Evolutionary conservation across 1,140 invertebrate species (phyloP), one percentile per base, ranked within the genome.

Genomic region (Drosophila lacteicornis): DNA sequence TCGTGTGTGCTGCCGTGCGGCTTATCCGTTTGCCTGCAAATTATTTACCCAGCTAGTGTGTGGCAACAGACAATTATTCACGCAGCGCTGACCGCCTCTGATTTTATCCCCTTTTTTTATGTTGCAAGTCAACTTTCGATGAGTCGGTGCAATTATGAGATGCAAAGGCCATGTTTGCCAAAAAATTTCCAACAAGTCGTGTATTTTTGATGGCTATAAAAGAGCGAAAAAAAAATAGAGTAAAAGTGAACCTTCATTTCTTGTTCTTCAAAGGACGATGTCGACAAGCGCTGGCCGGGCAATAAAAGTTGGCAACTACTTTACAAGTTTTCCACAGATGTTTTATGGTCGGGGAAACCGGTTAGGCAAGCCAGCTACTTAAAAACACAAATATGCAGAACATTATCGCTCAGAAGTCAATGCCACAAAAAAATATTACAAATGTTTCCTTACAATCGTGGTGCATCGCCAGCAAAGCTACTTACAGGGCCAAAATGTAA

Each of bases 241-340:
- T 5, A 4, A 15, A 43, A 62, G 43, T 50, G 47, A 63, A 42
- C 45, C 63, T 9, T 62, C 40, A 36, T 42, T 70, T 63, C 46
- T 15, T 30, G 43, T 69, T 57, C 59, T 58, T 30, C 4, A 19
- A 79, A 82, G 79, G 69, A 57, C 79, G 79, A 43, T 56, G 36
- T 65, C 58, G 57, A 43, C 55, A 67, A 65, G 71, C 63, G 59
- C 65, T 57, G 58, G 71, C 40, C 59, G 46, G 66, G 80, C 80
- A 86, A 86, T 86, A 82, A 86, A 82, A 86, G 84, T 80, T 87
- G 42, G 45, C 45, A 86, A 83, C 80, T 76, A 63, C 75, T 71
- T 71, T 53, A 33, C 55, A 79, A 86, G 60, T 84, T 80, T 59
- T 25, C 33, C 33, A 17, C 12, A 33, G 45, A 59, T 68, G 79